Evolutionary conservation across 2,797 vertebrate species (phyloP), one percentile per base, ranked within the genome.

Genomic region (Babyrousa celebensis): DNA sequence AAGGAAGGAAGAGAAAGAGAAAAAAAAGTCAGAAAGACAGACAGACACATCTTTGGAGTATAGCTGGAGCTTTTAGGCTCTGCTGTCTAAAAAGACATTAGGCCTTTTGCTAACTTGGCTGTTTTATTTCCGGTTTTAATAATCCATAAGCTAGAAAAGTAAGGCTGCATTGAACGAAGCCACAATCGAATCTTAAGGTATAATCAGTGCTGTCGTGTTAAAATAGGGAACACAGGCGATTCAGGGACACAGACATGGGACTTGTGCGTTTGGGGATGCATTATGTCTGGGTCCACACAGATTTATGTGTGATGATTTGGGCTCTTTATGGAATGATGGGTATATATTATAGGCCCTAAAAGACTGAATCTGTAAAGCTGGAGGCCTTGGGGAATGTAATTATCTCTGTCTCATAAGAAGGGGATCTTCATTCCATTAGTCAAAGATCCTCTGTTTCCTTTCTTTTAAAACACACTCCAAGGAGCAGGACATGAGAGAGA

Each of bases 101-200:
- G 98, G 93, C 75, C 29, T 98, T 98, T 98, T 98, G 97, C 98
- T 98, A 98, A 97, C 96, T 89, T 97, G 97, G 97, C 94, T 98
- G 95, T 96, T 98, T 97, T 98, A 96, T 98, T 98, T 98, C 86
- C 89, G 67, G 96, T 98, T 98, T 96, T 97, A 97, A 65, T 97
- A 89, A 98, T 97, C 48, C 82, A 29, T 96, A 97, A 97, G 96
- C 96, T 86, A 97, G 97, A 89, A 97, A 97, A 97, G 62, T 96
- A 97, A 98, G 96, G 96, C 27, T 92, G 5, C 98, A 95, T 96
- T 97, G 95, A 97, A 96, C 97, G 95, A 98, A 96, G 65, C 84
- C 97, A 93, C 65, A 94, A 48, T 20, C 74, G 86, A 95, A 94
- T 74, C 85, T 79, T 86, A 95, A 16, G 32, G 74, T 95, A 48